Evolutionary conservation across 1,140 invertebrate genomes (phyloP).

Genomic region (Drosophila pachea): DNA sequence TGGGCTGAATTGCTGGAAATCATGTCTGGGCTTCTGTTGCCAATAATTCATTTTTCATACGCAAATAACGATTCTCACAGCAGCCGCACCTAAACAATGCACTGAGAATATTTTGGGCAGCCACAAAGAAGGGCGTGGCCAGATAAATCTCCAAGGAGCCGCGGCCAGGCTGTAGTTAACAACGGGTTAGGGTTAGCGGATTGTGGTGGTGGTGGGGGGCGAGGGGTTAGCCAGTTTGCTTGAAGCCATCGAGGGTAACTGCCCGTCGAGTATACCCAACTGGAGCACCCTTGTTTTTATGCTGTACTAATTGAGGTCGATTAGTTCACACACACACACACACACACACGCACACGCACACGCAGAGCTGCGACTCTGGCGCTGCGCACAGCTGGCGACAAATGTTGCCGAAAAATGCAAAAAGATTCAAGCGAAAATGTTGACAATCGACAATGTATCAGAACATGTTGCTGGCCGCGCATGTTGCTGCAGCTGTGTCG

Average conservation of each 20-base stretch:
- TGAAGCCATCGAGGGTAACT: no score
- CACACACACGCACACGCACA: slow-evolving; percentile 2
- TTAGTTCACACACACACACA: slow-evolving; percentile 61
- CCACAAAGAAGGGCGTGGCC: no score
- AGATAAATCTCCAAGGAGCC: no score
- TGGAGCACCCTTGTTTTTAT: no score
- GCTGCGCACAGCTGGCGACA: slow-evolving; percentile 31
- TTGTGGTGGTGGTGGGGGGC: no score
- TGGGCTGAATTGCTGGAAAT: no score
- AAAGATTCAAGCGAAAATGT: slow-evolving; percentile 17
- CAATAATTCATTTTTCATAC: neutral
- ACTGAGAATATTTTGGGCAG: slow-evolving; percentile 8
- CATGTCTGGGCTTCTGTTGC: no score
- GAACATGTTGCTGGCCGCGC: slow-evolving; percentile 41
- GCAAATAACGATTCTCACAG: slow-evolving; percentile 19
- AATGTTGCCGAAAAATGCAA: slow-evolving; percentile 19
- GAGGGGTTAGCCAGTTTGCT: no score
- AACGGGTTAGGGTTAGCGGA: no score
- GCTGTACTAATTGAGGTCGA: slow-evolving; percentile 70
- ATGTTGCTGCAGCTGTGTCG: slow-evolving; percentile 22
- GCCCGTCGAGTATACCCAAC: no score
- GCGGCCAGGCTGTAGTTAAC: no score
- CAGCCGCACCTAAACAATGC: slow-evolving; percentile 41
- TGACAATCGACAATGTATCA: slow-evolving; percentile 59
- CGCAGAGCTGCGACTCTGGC: neutral